Conservation (phyloP, 1,140 invertebrate genomes). For the Amyelois transitella region DNA sequence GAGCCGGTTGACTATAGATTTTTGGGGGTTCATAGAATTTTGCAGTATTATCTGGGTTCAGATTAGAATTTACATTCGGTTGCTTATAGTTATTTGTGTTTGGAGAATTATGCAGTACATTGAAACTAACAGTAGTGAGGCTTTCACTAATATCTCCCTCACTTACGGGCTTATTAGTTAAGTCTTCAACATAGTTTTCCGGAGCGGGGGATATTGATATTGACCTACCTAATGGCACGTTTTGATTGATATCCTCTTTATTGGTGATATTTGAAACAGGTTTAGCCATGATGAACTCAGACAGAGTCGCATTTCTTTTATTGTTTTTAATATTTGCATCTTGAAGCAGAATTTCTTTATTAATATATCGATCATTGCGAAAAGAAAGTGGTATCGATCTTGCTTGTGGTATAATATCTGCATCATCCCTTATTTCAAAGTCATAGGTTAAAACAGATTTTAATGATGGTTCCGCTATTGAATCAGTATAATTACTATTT, state of each 20-base stretch:
- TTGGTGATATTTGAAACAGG: not conserved
- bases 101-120: slow-evolving; percentile 50
- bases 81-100: slow-evolving; percentile 75
- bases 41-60: slow-evolving; percentile 71
- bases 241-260: slow-evolving; percentile 13
- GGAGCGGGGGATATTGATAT: slow-evolving; percentile 40
- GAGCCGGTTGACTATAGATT: slow-evolving; percentile 78
- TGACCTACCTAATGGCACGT: slow-evolving; percentile 44
- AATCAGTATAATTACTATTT: slow-evolving; percentile 24
- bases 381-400: not conserved
- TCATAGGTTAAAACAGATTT: slow-evolving; percentile 23
- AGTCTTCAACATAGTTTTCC: slow-evolving; percentile 42
- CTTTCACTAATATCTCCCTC: slow-evolving; percentile 33
- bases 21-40: slow-evolving; percentile 76
- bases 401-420: slow-evolving; percentile 19
- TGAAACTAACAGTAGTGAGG: slow-evolving; percentile 62
- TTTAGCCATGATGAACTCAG: not conserved
- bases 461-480: slow-evolving; percentile 39
- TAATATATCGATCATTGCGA: not conserved
- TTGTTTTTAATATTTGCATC: not conserved
- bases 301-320: not conserved
- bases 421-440: slow-evolving; percentile 22
- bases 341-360: not conserved
- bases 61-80: slow-evolving; percentile 21
- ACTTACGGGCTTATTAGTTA: slow-evolving; percentile 25